Conservation (phyloP, 2,888 invertebrate species). For the Podabrus alpinus region DNA sequence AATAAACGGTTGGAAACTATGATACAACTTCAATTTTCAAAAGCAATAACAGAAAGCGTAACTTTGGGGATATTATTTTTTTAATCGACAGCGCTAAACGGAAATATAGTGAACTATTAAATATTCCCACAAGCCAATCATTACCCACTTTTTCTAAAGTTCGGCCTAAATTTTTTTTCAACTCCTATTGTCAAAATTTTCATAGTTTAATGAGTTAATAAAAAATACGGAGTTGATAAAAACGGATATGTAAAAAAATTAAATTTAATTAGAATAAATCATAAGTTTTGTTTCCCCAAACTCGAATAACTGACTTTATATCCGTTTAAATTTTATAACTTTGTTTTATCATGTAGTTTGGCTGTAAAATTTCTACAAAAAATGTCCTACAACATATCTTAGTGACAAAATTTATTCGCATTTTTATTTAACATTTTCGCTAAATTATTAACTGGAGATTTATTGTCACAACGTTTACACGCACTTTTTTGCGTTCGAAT, state of each 20-base stretch:
- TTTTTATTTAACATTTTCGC: background rate
- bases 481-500: background rate
- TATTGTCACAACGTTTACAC: conserved; percentile 11
- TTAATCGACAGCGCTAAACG: too few relatives aligned
- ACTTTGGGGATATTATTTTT: background rate
- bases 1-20: background rate
- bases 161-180: too few relatives aligned
- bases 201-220: too few relatives aligned
- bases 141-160: background rate
- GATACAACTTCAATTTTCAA: background rate
- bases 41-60: background rate
- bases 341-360: background rate
- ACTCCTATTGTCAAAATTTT: too few relatives aligned
- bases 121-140: background rate
- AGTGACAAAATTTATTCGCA: conserved; percentile 13
- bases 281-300: conserved; percentile 1
- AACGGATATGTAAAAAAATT: conserved; percentile 1
- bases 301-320: background rate
- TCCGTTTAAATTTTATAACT: conserved; percentile 9
- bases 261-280: conserved; percentile 10
- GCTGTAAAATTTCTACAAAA: conserved; percentile 8
- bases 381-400: conserved; percentile 6
- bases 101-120: background rate
- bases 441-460: conserved; percentile 11
- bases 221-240: background rate